Conservation (phyloP, 30 jellyfish, hydroid and myxozoan species). For the Hydractinia echinata region DNA sequence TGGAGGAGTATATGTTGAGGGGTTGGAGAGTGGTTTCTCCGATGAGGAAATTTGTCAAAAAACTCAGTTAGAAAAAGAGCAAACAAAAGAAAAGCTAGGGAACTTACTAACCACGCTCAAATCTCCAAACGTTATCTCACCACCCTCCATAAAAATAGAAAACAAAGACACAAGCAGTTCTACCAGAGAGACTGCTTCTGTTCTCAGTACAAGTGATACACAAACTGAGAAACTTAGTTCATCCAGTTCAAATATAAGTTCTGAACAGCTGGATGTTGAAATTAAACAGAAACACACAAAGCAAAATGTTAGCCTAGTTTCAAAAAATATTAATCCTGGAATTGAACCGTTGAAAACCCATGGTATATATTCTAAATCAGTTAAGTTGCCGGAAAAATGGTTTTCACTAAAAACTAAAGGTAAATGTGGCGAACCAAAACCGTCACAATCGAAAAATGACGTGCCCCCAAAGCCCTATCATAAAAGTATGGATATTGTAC, state of each 20-base stretch:
- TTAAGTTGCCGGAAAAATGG: conserved; percentile 15
- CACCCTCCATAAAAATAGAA: conserved; percentile 1
- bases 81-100: conserved; percentile 13
- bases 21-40: conserved; percentile 79
- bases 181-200: too few species aligned
- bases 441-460: not conserved
- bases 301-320: not conserved
- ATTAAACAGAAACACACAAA: not conserved
- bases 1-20: conserved; percentile 96
- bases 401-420: conserved; percentile 1
- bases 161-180: too few species aligned
- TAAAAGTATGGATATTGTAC: conserved; percentile 27
- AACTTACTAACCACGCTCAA: not conserved
- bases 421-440: conserved; percentile 8
- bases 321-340: not conserved
- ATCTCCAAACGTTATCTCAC: conserved; percentile 1
- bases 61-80: conserved; percentile 27
- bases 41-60: conserved; percentile 45
- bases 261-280: not conserved
- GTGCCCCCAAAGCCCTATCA: too few species aligned
- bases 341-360: not conserved
- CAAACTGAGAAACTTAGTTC: not conserved
- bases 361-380: not conserved
- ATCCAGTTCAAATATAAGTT: not conserved
- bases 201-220: not conserved